Evolutionary conservation across 1,140 invertebrate genomes (phyloP).

Genomic region (Hyles euphorbiae): DNA sequence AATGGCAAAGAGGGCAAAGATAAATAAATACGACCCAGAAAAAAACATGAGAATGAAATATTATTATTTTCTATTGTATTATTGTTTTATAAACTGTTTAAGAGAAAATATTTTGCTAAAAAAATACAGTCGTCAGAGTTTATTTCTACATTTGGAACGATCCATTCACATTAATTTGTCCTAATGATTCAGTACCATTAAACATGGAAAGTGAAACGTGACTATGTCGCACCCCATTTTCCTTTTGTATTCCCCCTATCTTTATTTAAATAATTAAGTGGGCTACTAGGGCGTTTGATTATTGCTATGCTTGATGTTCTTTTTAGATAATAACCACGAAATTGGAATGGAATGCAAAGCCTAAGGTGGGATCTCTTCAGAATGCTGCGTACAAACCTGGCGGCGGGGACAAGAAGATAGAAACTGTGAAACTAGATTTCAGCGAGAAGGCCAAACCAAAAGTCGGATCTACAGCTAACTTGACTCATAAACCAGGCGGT

Average conservation of each 20-base stretch:
- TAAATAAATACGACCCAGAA: too few relatives aligned
- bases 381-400: conserved; percentile 95
- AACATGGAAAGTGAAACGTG: too few relatives aligned
- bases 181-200: too few relatives aligned
- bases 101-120: background rate
- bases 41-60: too few relatives aligned
- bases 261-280: too few relatives aligned
- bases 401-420: conserved; percentile 95
- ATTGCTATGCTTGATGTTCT: conserved; percentile 2
- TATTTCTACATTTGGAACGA: too few relatives aligned
- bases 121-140: too few relatives aligned
- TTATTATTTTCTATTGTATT: too few relatives aligned
- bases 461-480: conserved; percentile 94
- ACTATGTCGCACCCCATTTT: too few relatives aligned
- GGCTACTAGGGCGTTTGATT: background rate
- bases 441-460: conserved; percentile 94
- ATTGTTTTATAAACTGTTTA: background rate
- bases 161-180: too few relatives aligned
- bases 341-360: conserved; percentile 94
- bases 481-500: conserved; percentile 91
- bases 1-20: too few relatives aligned
- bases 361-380: conserved; percentile 95
- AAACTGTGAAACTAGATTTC: conserved; percentile 92
- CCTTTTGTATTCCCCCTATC: too few relatives aligned
- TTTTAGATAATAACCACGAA: conserved; percentile 88